Evolutionary conservation across 2,113 vertebrate genomes (phyloP), one percentile per base, ranked within the genome.

Genomic region (Petaurus breviceps): DNA sequence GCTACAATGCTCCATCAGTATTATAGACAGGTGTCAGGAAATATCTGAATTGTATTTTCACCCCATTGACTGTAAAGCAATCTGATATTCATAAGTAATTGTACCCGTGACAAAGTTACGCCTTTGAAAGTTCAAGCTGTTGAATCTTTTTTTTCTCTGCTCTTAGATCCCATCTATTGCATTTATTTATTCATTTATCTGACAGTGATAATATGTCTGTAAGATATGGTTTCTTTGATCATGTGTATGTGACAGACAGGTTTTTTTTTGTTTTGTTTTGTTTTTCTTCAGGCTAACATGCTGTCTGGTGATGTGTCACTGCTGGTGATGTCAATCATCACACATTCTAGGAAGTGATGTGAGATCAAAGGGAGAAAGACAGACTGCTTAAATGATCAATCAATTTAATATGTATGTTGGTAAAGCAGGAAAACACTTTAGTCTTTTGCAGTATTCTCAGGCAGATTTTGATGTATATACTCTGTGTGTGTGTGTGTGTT

Each of bases 171-270:
- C 61, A 95, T 95, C 96, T 89, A 94, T 96, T 98, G 96, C 77
- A 95, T 25, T 93, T 95, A 95, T n/a, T 19, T 95, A 89, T 96
- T 96, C 90, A 96, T 97, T 96, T 97, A 92, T 52, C 53, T 96
- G 93, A 90, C 92, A 94, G 77, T 96, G 96, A 93, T 51, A 98
- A 96, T 97, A 98, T 93, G 57, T 3, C 46, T 93, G 68, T 96
- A 97, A 97, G 94, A 46, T 94, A 94, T 95, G n/a, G 26, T 43
- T 97, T 92, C 96, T 98, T 98, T 98, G 96, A 97, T 98, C 57
- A 94, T 0, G 0, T 3, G 10, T 84, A 93, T 97, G 95, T 98
- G 93, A 97, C 93, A 97, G 96, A 54, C 54, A 96, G 14, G 0
- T 95, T 98, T 96, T 97, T 26, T 92, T 97, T 97, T 10, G 96